A percentile compares a stretch with the other conserved stretches of the same genome.
Evolutionary conservation across 2,797 vertebrate species (phyloP).

Genomic region (Lemur catta): DNA sequence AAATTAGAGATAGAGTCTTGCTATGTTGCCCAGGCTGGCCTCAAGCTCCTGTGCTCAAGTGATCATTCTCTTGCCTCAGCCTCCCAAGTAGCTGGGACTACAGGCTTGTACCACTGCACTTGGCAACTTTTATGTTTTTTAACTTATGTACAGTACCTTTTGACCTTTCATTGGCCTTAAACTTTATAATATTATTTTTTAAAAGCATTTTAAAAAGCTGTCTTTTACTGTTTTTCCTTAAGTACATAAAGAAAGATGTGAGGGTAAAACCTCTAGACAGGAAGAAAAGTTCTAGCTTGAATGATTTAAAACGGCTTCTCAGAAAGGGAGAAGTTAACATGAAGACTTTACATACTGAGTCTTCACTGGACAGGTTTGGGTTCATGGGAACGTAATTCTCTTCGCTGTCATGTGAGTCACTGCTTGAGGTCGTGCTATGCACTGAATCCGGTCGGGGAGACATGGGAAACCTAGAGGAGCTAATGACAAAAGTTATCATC

Average conservation of each 20-base stretch:
- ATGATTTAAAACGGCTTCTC: conserved; percentile 63
- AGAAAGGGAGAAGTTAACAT: conserved; percentile 75
- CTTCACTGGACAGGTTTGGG: conserved; percentile 95
- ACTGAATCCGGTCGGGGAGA: conserved; percentile 95
- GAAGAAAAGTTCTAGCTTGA: conserved; percentile 34
- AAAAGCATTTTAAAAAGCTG: not conserved
- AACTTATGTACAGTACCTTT: not conserved
- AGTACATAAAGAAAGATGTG: not conserved
- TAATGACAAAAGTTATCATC: conserved; percentile 90
- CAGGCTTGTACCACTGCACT: not conserved
- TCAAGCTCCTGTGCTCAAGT: no score
- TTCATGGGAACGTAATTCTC: conserved; percentile 99
- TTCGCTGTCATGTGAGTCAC: conserved; percentile 97
- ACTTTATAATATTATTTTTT: not conserved
- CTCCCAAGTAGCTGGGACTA: not conserved
- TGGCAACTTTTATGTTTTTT: not conserved
- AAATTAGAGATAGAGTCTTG: not conserved
- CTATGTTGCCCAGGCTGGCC: not conserved
- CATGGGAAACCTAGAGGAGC: conserved; percentile 95
- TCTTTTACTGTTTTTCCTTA: not conserved
- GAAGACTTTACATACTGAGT: conserved; percentile 92
- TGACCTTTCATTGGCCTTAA: not conserved
- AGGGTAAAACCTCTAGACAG: not conserved
- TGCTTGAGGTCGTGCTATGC: conserved; percentile 98
- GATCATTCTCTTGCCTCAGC: not conserved